Evolutionary conservation across 2,113 vertebrate species (phyloP).

Genomic region (Chauna torquata): DNA sequence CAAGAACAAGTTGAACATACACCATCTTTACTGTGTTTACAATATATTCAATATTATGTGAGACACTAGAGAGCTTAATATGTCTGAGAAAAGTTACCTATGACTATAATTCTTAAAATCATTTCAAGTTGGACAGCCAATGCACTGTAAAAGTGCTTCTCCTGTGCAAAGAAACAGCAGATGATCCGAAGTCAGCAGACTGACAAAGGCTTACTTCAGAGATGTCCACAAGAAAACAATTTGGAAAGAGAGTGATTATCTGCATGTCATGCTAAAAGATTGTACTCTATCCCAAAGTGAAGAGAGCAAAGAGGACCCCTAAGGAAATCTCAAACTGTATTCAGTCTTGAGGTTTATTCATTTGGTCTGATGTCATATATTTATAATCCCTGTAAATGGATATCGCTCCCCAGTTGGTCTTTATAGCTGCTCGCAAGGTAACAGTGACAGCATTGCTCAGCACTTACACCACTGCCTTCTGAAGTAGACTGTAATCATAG

Average conservation of each 20-base stretch:
- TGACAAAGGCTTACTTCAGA: not conserved
- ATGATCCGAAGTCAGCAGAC: not conserved
- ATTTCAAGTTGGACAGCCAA: not conserved
- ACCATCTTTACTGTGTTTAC: not conserved
- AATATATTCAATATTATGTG: not conserved
- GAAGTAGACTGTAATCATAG: not conserved
- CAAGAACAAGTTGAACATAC: rapidly evolving
- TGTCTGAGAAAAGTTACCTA: not conserved
- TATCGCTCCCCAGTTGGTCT: not conserved
- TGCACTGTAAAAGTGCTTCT: not conserved
- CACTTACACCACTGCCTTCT: not conserved
- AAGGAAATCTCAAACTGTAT: not conserved
- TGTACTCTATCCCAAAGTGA: not conserved
- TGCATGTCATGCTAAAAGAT: not conserved
- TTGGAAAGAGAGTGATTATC: not conserved
- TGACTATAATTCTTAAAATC: not conserved
- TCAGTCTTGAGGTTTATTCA: not conserved
- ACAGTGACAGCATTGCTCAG: not conserved
- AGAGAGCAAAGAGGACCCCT: not conserved
- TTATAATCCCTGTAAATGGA: not conserved
- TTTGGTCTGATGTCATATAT: not conserved
- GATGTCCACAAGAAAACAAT: not conserved
- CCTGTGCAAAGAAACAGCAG: not conserved
- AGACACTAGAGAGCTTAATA: not conserved
- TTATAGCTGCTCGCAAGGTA: not conserved